Evolutionary conservation across 2,113 vertebrate genomes (phyloP).

Genomic region (Scopus umbretta): DNA sequence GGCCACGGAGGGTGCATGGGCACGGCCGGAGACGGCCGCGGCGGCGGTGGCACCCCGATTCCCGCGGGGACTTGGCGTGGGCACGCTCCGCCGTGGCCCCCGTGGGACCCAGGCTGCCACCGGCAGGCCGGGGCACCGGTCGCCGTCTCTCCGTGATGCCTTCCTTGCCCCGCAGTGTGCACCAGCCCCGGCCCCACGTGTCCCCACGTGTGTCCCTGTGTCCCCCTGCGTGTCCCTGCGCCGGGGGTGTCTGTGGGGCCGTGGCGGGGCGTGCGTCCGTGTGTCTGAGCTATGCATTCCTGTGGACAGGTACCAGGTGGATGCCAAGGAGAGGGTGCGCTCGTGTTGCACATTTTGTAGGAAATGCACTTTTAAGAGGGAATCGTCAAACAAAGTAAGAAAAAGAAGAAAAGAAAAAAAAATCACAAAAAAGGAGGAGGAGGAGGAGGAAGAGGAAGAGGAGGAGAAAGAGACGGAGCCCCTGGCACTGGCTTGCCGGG

Average conservation of each 20-base stretch:
- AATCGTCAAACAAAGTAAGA: neutral
- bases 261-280: neutral
- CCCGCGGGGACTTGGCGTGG: neutral
- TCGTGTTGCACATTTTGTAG: slow-evolving; percentile 66
- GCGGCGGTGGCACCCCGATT: neutral
- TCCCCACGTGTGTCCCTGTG: neutral
- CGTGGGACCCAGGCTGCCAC: neutral
- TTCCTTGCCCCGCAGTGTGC: neutral
- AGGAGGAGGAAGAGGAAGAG: neutral
- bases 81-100: neutral
- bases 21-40: neutral
- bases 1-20: neutral
- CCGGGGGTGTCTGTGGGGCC: neutral
- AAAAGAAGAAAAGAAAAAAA: neutral
- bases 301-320: slow-evolving; percentile 37
- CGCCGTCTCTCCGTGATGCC: neutral
- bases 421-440: neutral
- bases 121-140: neutral
- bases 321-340: neutral
- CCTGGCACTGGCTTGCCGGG: neutral
- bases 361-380: slow-evolving; percentile 67
- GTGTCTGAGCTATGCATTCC: slow-evolving; percentile 58
- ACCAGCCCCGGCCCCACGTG: neutral
- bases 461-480: neutral
- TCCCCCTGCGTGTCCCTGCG: neutral